These are phyloP conservation scores for Strix aluco DNA, from an alignment of 2,113 vertebrate genomes.

Conservation along the genomic window DNA sequence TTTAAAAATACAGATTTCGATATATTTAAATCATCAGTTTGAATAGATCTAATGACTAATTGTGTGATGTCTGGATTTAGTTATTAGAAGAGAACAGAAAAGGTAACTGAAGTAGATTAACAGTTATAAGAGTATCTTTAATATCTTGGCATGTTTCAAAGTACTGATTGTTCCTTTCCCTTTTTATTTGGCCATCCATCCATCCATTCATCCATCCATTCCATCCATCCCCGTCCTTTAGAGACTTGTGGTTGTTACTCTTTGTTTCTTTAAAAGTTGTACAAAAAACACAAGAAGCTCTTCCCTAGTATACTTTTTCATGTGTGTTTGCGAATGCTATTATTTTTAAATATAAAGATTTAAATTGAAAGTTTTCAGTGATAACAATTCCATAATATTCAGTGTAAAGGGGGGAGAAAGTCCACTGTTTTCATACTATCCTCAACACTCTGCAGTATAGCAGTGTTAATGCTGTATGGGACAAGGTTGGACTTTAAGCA, in stretches of 20 bases:
- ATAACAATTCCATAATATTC: neutral
- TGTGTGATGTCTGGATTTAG: neutral
- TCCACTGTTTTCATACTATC: neutral
- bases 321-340: slow-evolving; percentile 10
- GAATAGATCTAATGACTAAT: neutral
- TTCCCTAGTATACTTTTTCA: slow-evolving; percentile 18
- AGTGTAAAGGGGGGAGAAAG: too few species aligned
- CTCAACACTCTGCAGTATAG: neutral
- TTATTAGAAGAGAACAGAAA: slow-evolving; percentile 34
- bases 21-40: neutral
- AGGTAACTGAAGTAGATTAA: slow-evolving; percentile 1
- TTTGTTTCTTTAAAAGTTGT: neutral
- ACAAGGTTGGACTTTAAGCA: neutral
- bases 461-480: neutral
- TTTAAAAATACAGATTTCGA: neutral
- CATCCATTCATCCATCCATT: slow-evolving; percentile 18
- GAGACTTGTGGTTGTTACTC: slow-evolving; percentile 29
- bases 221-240: slow-evolving; percentile 40
- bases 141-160: slow-evolving; percentile 48
- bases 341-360: neutral
- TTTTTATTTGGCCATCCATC: slow-evolving; percentile 65
- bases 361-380: neutral
- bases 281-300: slow-evolving; percentile 1
- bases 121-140: slow-evolving; percentile 37
- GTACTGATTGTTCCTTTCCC: slow-evolving; percentile 67